Percentiles rank a stretch among this genome's conserved stretches.
These are phyloP conservation scores for Barypeithes pellucidus DNA, from an alignment of 2,888 invertebrate genomes.

Conservation along the genomic window DNA sequence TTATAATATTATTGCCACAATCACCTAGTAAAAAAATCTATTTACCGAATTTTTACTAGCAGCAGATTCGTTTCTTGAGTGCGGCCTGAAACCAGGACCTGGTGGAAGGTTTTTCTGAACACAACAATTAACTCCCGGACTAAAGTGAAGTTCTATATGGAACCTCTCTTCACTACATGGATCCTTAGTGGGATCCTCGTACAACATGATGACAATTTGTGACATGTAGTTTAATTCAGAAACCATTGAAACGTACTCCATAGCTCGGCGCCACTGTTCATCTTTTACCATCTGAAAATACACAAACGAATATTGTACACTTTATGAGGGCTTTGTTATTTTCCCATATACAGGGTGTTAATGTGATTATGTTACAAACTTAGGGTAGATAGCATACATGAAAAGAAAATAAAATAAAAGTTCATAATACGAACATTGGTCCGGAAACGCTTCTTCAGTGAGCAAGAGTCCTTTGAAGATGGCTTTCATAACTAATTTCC, in stretches of 20 bases:
- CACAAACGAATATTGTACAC: neutral
- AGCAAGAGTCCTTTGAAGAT: no score
- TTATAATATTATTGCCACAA: no score
- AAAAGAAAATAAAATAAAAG: no score
- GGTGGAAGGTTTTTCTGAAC: constrained; percentile 95
- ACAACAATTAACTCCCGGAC: constrained; percentile 97
- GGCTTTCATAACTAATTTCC: no score
- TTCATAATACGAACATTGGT: no score
- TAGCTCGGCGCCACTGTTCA: constrained; percentile 98
- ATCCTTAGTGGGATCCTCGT: constrained; percentile 98
- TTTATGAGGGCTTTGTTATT: no score
- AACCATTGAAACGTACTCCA: constrained; percentile 98
- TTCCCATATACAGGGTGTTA: no score
- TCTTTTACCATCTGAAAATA: constrained; percentile 75
- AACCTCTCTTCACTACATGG: constrained; percentile 93
- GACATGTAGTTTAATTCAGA: constrained; percentile 99
- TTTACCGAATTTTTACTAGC: constrained; percentile 75
- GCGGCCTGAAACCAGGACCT: constrained; percentile 93
- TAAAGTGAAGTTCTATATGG: constrained; percentile 99
- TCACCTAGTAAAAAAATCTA: constrained; percentile 26
- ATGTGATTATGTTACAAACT: no score
- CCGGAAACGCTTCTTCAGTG: no score
- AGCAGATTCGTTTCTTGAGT: constrained; percentile 88
- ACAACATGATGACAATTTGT: constrained; percentile 98
- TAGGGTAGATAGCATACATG: no score